Percentiles rank a stretch among this genome's conserved stretches.
These are phyloP conservation scores for Petrocephalus sullivani DNA, from an alignment of 2,797 vertebrate species.

Conservation along the genomic window DNA sequence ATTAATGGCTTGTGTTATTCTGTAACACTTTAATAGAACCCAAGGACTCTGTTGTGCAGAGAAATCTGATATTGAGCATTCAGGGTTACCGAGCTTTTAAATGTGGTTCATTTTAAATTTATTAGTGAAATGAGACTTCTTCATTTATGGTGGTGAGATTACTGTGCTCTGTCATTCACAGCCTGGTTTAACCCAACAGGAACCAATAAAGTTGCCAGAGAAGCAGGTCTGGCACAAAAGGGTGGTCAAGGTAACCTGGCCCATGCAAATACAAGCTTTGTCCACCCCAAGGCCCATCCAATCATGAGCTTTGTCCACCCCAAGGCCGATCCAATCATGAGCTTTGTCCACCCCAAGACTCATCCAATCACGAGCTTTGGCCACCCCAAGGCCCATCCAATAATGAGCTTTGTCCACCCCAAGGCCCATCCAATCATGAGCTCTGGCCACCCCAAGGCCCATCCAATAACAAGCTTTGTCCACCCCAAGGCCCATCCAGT, in stretches of 20 bases:
- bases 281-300: background rate
- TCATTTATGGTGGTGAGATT: background rate
- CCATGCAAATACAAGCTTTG: background rate
- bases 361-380: background rate
- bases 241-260: background rate
- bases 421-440: too few species aligned
- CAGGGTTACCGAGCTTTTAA: background rate
- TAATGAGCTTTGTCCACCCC: too few species aligned
- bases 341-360: background rate
- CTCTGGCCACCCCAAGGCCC: too few species aligned
- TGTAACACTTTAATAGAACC: background rate
- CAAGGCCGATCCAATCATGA: background rate
- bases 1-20: background rate
- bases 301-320: background rate
- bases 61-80: background rate
- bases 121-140: slow-evolving; percentile 5
- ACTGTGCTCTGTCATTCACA: background rate
- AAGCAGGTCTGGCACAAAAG: background rate
- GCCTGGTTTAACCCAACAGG: background rate
- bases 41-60: background rate
- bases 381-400: too few species aligned
- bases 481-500: background rate
- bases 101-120: background rate
- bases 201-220: background rate
- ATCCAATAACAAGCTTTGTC: too few species aligned